phyloP scores from a whole-genome alignment of 2,888 invertebrate genomes.

The Pelosia muscerda region DNA sequence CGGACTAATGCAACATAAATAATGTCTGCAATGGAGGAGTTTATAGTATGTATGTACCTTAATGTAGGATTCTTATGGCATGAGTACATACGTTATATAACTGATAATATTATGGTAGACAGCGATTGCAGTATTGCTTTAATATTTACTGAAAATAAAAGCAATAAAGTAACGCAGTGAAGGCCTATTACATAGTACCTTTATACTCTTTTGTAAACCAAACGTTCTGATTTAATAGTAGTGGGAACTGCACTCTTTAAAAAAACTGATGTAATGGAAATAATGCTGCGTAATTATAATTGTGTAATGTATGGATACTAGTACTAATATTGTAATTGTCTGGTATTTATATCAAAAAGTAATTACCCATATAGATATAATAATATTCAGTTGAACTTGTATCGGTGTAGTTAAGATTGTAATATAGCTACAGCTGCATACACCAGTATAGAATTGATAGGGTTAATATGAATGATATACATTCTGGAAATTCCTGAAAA shows the following conservation, averaged over 20 bases:
- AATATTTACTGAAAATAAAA: not conserved
- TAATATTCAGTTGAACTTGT: not conserved
- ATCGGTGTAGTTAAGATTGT: slow-evolving; percentile 4
- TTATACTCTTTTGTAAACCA: not conserved
- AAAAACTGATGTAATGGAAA: not conserved
- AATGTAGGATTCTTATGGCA: not conserved
- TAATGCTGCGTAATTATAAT: not conserved
- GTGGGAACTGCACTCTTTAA: not conserved
- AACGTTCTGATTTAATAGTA: not conserved
- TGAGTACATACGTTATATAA: not conserved
- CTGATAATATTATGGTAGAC: not conserved
- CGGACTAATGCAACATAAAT: too few species aligned
- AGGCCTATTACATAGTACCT: not conserved
- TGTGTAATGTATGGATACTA: not conserved
- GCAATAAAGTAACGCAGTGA: not conserved
- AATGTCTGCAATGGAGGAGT: too few species aligned
- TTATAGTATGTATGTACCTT: too few species aligned
- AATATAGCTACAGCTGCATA: slow-evolving; percentile 18
- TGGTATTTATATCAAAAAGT: not conserved
- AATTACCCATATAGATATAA: too few species aligned
- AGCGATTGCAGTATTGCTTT: not conserved
- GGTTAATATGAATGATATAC: slow-evolving; percentile 62
- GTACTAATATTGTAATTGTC: not conserved
- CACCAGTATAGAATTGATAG: slow-evolving; percentile 57
- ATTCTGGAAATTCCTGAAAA: slow-evolving; percentile 78